Conservation (phyloP, 2,888 invertebrate genomes). For the Myopa tessellatipennis region DNA sequence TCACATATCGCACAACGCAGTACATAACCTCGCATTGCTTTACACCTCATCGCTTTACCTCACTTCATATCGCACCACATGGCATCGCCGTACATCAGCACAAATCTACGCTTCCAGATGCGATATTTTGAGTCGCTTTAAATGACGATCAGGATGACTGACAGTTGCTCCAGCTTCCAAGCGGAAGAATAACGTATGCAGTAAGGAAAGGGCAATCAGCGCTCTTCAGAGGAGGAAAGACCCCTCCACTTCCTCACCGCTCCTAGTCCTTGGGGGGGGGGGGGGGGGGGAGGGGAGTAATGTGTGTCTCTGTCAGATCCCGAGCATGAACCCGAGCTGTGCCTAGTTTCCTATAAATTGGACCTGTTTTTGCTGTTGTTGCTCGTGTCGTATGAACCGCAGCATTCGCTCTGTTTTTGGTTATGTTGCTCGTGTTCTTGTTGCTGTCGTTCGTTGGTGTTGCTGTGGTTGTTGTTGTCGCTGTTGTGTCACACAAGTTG, state of each 20-base stretch:
- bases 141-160: too few relatives aligned
- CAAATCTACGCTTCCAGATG: too few relatives aligned
- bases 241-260: not conserved
- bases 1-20: too few relatives aligned
- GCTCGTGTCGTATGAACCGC: constrained; percentile 20
- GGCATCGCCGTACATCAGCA: too few relatives aligned
- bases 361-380: constrained; percentile 7
- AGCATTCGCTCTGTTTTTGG: constrained; percentile 38
- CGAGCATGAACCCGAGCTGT: constrained; percentile 2
- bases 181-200: too few relatives aligned
- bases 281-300: too few relatives aligned
- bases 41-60: too few relatives aligned
- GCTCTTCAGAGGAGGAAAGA: not conserved
- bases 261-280: too few relatives aligned
- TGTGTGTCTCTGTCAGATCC: constrained; percentile 21
- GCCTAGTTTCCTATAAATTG: constrained; percentile 14
- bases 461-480: constrained; percentile 15
- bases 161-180: too few relatives aligned
- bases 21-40: too few relatives aligned
- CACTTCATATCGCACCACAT: too few relatives aligned
- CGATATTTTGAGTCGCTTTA: too few relatives aligned
- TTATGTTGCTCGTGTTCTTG: constrained; percentile 37
- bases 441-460: constrained; percentile 39
- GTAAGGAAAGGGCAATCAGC: not conserved
- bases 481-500: constrained; percentile 13